Evolutionary conservation across 1,140 invertebrate species (phyloP).

Genomic region (Drosophila sp.): DNA sequence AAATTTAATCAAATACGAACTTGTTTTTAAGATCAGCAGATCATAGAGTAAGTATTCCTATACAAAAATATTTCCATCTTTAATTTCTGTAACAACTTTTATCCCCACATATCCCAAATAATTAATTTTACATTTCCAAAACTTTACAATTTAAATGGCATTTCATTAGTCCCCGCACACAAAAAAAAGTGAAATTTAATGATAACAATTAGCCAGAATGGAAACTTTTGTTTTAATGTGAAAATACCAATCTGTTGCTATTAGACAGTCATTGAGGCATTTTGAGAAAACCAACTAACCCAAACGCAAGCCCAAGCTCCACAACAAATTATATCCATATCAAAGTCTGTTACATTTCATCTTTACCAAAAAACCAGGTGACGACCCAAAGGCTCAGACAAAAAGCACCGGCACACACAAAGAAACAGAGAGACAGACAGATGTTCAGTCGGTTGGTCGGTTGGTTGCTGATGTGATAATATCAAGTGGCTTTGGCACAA

Average conservation of each 20-base stretch:
- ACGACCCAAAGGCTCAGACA: conserved; percentile 53
- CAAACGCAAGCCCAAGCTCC: conserved; percentile 16
- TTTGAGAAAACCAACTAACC: conserved; percentile 8
- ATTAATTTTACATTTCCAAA: background rate
- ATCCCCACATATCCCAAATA: background rate
- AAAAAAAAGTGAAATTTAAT: background rate
- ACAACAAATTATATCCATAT: conserved; percentile 68
- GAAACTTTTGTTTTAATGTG: conserved; percentile 41
- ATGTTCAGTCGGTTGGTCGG: conserved; percentile 13
- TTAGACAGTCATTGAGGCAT: conserved; percentile 33
- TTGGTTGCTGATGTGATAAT: conserved; percentile 57
- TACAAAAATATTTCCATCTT: no score
- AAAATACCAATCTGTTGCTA: conserved; percentile 71
- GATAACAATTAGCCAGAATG: conserved; percentile 36
- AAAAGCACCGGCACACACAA: conserved; percentile 28
- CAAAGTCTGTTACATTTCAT: conserved; percentile 58
- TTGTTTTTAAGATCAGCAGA: background rate
- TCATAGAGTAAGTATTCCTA: background rate
- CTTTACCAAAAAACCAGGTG: conserved; percentile 54
- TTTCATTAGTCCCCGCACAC: background rate
- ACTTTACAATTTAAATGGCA: no score
- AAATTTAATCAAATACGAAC: background rate
- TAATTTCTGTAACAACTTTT: no score
- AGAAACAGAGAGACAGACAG: conserved; percentile 21
- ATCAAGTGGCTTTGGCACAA: conserved; percentile 72